Evolutionary conservation across 2,113 vertebrate genomes (phyloP), one percentile per base, ranked within the genome.

Genomic region (Rhinoptilus africanus): DNA sequence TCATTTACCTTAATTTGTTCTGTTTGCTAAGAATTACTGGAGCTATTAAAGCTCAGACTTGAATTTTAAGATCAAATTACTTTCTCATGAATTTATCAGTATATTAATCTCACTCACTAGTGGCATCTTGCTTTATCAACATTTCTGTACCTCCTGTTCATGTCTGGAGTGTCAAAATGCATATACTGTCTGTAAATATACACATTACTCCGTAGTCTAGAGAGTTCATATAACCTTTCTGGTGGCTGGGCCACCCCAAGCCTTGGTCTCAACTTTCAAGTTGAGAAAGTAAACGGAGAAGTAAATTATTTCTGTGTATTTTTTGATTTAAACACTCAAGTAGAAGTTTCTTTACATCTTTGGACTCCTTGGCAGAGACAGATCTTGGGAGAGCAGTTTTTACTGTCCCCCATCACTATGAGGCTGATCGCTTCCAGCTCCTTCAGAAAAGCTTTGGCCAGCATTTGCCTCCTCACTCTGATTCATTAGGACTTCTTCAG

Each of bases 1-100:
- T 93, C 22, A 63, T 93, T 88, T 93, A 86, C 92, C 79, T 94
- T 92, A 73, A 77, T 95, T 92, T 88, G 26, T 53, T 94, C 86
- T 94, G 78, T 97, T 97, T 92, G 79, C 64, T 86, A 64, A 86
- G 92, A 85, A 93, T 80, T 82, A 74, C 37, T 74, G 53, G 20
- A 66, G 35, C 57, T 95, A 94, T 93, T 86, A 92, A 89, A 91
- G 39, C 53, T 87, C 66, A 82, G 62, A 19, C 73, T 87, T 94
- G 80, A 89, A 93, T 94, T 92, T 85, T 82, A 82, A 92, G 83
- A 89, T 81, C 80, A 91, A 93, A 87, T 60, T 0, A 37, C 30
- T 92, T 75, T 78, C 60, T 95, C 34, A 81, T 89, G 4, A 84
- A 87, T 85, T 96, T 95, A 62, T 80, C 41, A 14, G 28, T 30